phyloP scores from a whole-genome alignment of 2,797 vertebrate genomes.

The Pangasius larnaudii region DNA sequence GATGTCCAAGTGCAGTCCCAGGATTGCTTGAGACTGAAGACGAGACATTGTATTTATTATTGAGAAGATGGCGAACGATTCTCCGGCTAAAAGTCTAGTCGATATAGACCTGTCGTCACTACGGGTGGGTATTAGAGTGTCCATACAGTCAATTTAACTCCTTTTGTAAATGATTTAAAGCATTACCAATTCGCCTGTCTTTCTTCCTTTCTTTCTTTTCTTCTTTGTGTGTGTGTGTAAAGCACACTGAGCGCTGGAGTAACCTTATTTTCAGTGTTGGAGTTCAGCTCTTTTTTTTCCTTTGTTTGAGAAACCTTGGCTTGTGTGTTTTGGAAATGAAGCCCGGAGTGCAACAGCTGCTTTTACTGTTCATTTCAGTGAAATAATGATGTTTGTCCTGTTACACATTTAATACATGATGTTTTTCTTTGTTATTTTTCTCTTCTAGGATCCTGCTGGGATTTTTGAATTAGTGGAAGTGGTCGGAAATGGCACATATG shows the following conservation, averaged over 20 bases:
- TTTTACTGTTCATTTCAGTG: constrained; percentile 50
- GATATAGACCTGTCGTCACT: constrained; percentile 95
- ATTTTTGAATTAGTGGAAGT: constrained; percentile 94
- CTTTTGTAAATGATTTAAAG: neutral
- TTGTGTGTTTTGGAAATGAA: constrained; percentile 63
- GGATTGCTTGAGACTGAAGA: constrained; percentile 37
- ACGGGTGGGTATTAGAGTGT: constrained; percentile 81
- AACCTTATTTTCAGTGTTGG: constrained; percentile 47
- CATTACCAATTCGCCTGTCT: neutral
- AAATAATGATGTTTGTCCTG: too few species aligned
- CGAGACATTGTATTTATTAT: constrained; percentile 60
- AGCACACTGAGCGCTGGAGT: constrained; percentile 53
- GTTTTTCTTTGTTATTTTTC: neutral
- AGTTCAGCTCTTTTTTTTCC: constrained; percentile 81
- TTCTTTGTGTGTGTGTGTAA: neutral
- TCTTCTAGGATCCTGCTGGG: constrained; percentile 86
- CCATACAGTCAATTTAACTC: neutral
- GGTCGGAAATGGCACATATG: constrained; percentile 92
- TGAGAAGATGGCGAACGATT: constrained; percentile 97
- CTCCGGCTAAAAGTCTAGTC: constrained; percentile 96
- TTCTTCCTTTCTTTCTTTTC: neutral
- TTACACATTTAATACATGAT: neutral
- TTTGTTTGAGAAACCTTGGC: constrained; percentile 90
- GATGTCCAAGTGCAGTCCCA: constrained; percentile 69
- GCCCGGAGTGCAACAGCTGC: constrained; percentile 86